Evolutionary conservation across 2,113 vertebrate genomes (phyloP).

Genomic region (Neotragus moschatus): DNA sequence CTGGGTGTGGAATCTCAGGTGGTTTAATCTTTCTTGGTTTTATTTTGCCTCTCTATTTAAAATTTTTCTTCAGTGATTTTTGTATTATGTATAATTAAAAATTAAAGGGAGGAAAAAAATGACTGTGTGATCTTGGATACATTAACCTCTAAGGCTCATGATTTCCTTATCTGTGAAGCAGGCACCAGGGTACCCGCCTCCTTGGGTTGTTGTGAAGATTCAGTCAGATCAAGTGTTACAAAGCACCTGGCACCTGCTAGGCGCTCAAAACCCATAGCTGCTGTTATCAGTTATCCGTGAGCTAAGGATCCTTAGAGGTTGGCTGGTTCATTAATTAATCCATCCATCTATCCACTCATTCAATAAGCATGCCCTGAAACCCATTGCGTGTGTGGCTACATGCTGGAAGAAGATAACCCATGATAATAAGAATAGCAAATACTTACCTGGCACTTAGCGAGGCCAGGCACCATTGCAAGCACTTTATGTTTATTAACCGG

Average conservation of each 20-base stretch:
- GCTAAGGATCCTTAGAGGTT: neutral
- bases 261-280: neutral
- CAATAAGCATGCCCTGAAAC: neutral
- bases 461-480: neutral
- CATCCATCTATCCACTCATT: neutral
- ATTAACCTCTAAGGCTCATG: neutral
- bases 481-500: neutral
- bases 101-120: neutral
- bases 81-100: slow-evolving; percentile 33
- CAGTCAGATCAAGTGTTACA: rapidly evolving
- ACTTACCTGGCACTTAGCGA: neutral
- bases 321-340: neutral
- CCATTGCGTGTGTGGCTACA: neutral
- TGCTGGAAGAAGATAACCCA: neutral
- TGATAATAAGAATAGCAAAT: neutral
- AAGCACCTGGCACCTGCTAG: neutral
- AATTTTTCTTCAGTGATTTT: slow-evolving; percentile 3
- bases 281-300: neutral
- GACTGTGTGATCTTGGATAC: neutral
- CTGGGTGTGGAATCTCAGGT: slow-evolving; percentile 4
- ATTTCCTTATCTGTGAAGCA: neutral
- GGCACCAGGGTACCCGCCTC: rapidly evolving
- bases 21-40: neutral
- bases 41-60: neutral
- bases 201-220: neutral